phyloP scores from a whole-genome alignment of 1,140 invertebrate species.

The Caenorhabditis latens region DNA sequence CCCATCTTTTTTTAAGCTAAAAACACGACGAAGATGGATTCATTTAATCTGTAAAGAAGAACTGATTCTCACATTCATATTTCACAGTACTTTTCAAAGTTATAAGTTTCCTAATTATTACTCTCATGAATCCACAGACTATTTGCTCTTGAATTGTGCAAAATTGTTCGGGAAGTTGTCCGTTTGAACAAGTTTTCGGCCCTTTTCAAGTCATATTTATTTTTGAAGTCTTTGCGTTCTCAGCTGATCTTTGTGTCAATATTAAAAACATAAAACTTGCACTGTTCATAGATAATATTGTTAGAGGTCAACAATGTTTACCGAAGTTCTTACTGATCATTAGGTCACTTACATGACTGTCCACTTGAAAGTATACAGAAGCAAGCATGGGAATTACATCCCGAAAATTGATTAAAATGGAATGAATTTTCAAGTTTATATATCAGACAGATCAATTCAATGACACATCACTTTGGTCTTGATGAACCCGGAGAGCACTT shows the following conservation, averaged over 20 bases:
- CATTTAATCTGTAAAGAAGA: neutral
- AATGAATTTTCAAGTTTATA: neutral
- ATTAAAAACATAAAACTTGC: slow-evolving; percentile 10
- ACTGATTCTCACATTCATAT: too few relatives aligned
- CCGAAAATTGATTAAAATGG: neutral
- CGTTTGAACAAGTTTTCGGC: neutral
- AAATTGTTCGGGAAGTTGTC: too few relatives aligned
- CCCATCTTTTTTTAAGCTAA: neutral
- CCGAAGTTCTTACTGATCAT: slow-evolving; percentile 7
- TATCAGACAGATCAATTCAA: neutral
- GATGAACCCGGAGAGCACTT: neutral
- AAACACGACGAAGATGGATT: neutral
- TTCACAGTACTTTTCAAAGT: too few relatives aligned
- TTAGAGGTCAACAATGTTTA: slow-evolving; percentile 30
- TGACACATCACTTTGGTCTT: neutral
- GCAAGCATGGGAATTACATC: neutral
- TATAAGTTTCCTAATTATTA: too few relatives aligned
- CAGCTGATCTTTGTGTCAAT: slow-evolving; percentile 26
- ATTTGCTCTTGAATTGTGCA: too few relatives aligned
- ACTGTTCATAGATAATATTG: slow-evolving; percentile 17
- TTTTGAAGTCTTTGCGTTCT: neutral
- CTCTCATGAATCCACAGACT: too few relatives aligned
- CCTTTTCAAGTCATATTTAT: neutral
- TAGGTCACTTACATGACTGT: neutral
- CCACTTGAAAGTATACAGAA: neutral